Conservation (phyloP, 2,113 vertebrate species). For the Chaetodon auriga region DNA sequence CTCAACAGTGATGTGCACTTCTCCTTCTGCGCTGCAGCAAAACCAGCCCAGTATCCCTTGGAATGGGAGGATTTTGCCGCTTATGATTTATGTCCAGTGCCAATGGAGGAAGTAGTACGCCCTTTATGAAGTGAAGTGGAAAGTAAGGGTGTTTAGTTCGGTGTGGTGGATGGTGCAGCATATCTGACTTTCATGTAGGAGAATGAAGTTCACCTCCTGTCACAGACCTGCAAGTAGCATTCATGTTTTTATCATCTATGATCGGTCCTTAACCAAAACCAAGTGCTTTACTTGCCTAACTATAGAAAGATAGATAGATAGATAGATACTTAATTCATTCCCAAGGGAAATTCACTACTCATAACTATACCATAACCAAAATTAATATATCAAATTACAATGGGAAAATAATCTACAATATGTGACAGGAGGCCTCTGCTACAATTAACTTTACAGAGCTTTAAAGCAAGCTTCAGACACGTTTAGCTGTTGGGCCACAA, state of each 20-base stretch:
- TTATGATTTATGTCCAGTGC: slow-evolving; percentile 3
- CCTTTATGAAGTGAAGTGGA: not conserved
- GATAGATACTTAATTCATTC: no score
- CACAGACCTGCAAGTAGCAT: not conserved
- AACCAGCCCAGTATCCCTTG: not conserved
- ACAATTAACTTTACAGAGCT: not conserved
- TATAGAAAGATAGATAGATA: no score
- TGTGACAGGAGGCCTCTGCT: no score
- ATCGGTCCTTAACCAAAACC: not conserved
- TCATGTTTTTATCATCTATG: not conserved
- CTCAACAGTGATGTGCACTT: not conserved
- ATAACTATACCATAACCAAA: no score
- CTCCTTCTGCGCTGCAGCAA: not conserved
- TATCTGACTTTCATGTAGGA: not conserved
- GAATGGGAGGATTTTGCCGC: not conserved
- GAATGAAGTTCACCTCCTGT: not conserved
- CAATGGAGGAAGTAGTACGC: not conserved
- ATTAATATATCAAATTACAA: no score
- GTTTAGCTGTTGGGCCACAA: no score
- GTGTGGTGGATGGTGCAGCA: not conserved
- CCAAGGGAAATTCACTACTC: no score
- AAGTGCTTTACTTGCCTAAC: no score
- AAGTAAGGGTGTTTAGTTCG: not conserved
- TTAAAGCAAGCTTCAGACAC: not conserved
- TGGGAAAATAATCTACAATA: no score